Evolutionary conservation across 1,140 invertebrate species (phyloP).

Genomic region (Zaprionus gabonicus): DNA sequence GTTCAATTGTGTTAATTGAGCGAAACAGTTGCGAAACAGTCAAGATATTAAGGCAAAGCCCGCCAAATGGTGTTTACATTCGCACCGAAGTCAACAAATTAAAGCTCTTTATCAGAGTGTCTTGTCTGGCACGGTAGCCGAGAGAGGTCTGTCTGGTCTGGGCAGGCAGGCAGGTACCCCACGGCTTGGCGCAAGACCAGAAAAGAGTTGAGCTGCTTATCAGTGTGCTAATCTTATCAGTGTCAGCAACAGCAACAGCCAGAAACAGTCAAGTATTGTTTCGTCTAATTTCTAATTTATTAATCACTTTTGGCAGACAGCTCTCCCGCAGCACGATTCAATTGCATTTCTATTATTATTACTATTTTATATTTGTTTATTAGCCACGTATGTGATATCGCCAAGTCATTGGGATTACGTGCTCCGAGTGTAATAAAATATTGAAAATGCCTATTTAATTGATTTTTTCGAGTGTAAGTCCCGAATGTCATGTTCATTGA

Average conservation of each 20-base stretch:
- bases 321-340: neutral
- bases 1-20: slow-evolving; percentile 57
- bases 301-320: slow-evolving; percentile 6
- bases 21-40: neutral
- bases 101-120: slow-evolving; percentile 12
- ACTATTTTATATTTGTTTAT: slow-evolving; percentile 3
- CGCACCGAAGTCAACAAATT: slow-evolving; percentile 7
- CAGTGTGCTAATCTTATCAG: slow-evolving; percentile 19
- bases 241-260: neutral
- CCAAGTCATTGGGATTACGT: slow-evolving; percentile 26
- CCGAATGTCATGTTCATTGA: neutral
- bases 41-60: slow-evolving; percentile 12
- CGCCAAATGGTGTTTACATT: slow-evolving; percentile 56
- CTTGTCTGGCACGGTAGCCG: neutral
- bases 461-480: neutral
- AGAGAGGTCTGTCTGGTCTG: slow-evolving; percentile 12
- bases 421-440: slow-evolving; percentile 11
- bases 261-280: slow-evolving; percentile 15
- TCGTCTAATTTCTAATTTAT: slow-evolving; percentile 11
- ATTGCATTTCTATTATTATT: slow-evolving; percentile 13
- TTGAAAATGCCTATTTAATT: slow-evolving; percentile 17
- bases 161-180: neutral
- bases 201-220: slow-evolving; percentile 14
- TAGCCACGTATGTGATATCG: slow-evolving; percentile 19
- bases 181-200: neutral